Percentiles rank a stretch among this genome's conserved stretches.
Evolutionary conservation across 2,888 invertebrate genomes (phyloP).

Genomic region (Dynastes grantii): DNA sequence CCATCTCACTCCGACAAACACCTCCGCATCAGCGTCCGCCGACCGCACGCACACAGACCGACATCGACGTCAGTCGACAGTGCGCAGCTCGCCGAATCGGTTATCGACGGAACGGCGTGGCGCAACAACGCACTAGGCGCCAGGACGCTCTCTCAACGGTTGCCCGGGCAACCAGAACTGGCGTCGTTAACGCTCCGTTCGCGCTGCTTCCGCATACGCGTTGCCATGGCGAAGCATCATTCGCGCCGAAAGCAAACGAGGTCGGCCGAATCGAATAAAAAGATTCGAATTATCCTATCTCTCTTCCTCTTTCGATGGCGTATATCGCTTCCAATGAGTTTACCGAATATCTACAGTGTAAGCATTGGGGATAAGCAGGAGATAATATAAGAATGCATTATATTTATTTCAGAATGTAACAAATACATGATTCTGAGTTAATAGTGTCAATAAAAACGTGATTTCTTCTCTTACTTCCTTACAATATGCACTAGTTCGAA

Average conservation of each 20-base stretch:
- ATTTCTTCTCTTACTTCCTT: no score
- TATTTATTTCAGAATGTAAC: no score
- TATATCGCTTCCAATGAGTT: neutral
- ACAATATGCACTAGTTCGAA: no score
- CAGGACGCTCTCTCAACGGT: slow-evolving; percentile 65
- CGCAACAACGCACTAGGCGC: slow-evolving; percentile 62
- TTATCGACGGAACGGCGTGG: slow-evolving; percentile 67
- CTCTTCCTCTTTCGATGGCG: neutral
- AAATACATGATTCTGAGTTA: no score
- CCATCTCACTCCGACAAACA: slow-evolving; percentile 24
- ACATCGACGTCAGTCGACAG: slow-evolving; percentile 16
- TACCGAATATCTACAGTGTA: neutral
- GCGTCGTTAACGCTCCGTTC: slow-evolving; percentile 56
- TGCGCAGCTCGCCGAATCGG: slow-evolving; percentile 49
- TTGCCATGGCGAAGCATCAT: slow-evolving; percentile 65
- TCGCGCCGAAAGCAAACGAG: slow-evolving; percentile 40
- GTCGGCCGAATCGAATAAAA: slow-evolving; percentile 13
- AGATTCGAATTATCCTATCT: slow-evolving; percentile 1
- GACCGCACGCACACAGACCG: neutral
- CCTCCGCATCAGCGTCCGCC: slow-evolving; percentile 27
- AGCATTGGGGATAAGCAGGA: slow-evolving; percentile 5
- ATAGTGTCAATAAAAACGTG: no score
- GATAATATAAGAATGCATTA: no score
- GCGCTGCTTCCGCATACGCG: slow-evolving; percentile 62
- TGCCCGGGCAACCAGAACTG: slow-evolving; percentile 63